Percentiles rank a stretch among this genome's conserved stretches.
Conservation (phyloP, 2,888 invertebrate genomes). For the Clitarchus hookeri region DNA sequence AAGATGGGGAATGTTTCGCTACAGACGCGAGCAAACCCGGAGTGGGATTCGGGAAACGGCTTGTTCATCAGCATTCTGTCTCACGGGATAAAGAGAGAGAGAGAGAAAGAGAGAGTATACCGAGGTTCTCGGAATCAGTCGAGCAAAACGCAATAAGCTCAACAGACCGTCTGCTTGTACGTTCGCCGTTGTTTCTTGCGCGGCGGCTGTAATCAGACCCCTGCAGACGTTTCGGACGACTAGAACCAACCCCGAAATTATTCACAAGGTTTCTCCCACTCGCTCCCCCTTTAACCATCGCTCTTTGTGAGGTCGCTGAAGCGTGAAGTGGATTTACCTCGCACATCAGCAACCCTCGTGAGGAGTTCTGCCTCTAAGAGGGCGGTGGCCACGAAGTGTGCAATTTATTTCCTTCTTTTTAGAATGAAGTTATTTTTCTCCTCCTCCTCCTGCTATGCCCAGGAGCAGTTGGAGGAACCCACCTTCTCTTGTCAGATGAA, state of each 20-base stretch:
- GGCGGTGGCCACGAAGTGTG: too few relatives aligned
- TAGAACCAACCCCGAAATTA: background rate
- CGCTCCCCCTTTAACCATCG: background rate
- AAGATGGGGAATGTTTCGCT: background rate
- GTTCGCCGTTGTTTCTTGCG: background rate
- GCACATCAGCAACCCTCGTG: background rate
- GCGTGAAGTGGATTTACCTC: slow-evolving; percentile 4
- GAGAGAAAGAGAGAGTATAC: background rate
- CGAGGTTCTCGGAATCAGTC: background rate
- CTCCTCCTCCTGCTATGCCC: too few relatives aligned
- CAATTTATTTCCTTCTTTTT: too few relatives aligned
- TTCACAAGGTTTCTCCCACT: background rate
- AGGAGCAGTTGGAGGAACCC: too few relatives aligned
- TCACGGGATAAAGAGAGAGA: background rate
- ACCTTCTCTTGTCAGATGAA: too few relatives aligned
- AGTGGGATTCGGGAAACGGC: background rate
- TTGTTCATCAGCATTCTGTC: background rate
- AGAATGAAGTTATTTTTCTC: too few relatives aligned
- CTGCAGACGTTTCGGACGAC: slow-evolving; percentile 8
- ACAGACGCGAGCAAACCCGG: background rate
- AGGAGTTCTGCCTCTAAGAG: too few relatives aligned
- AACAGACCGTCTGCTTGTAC: background rate
- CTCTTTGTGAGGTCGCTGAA: background rate
- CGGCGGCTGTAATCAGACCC: background rate
- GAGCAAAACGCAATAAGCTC: background rate